Evolutionary conservation across 2,888 invertebrate species (phyloP).

Genomic region (Oscheius myriophilus): DNA sequence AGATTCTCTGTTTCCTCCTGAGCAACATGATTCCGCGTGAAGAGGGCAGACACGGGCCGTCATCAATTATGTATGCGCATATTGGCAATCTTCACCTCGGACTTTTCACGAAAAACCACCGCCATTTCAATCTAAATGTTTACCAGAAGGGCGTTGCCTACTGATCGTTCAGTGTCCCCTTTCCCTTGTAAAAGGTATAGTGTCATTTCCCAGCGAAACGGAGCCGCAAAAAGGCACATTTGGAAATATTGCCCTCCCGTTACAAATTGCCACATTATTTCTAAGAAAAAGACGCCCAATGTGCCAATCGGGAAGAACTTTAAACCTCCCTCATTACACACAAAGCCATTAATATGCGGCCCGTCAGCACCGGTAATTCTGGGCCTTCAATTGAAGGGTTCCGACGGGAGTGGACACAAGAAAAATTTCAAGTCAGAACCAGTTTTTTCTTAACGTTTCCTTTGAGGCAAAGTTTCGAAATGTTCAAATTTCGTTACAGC

Average conservation of each 20-base stretch:
- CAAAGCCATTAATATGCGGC: conserved; percentile 17
- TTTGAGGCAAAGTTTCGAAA: too few relatives aligned
- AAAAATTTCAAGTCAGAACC: too few relatives aligned
- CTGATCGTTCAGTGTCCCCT: neutral
- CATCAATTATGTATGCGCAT: conserved; percentile 27
- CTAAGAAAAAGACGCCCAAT: conserved; percentile 7
- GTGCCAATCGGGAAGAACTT: conserved; percentile 16
- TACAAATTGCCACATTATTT: conserved; percentile 12
- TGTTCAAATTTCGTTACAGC: too few relatives aligned
- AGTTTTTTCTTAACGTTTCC: too few relatives aligned
- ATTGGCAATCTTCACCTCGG: conserved; percentile 27
- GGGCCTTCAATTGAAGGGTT: too few relatives aligned
- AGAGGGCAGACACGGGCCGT: conserved; percentile 3
- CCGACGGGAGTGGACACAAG: too few relatives aligned
- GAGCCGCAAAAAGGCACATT: neutral
- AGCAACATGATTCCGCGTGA: conserved; percentile 18
- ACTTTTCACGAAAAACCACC: conserved; percentile 27
- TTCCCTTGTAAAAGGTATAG: too few relatives aligned
- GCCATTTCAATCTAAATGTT: conserved; percentile 8
- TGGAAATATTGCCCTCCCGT: conserved; percentile 5
- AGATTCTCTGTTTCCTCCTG: neutral
- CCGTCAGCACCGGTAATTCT: conserved; percentile 17
- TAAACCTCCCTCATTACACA: conserved; percentile 26
- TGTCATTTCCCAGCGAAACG: neutral
- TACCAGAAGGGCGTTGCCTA: neutral